Evolutionary conservation across 2,113 vertebrate genomes (phyloP), one percentile per base, ranked within the genome.

Genomic region (Sinocyclocheilus rhinocerous): DNA sequence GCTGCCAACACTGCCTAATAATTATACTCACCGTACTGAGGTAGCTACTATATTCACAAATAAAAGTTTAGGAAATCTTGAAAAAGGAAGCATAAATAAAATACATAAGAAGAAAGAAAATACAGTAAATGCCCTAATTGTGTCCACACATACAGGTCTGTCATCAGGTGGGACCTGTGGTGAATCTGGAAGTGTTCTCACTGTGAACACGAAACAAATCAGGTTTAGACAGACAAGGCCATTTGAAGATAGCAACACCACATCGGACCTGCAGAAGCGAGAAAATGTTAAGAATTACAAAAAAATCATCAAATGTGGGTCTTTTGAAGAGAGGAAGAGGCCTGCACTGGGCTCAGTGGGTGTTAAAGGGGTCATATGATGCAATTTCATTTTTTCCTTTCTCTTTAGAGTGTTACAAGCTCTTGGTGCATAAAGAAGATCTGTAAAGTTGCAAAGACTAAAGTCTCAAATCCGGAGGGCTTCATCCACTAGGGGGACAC

Each of bases 1-100:
- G 91, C 91, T 5, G 91, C 89, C 0, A 92, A 86, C 4, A 90
- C 75, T 22, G 90, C 89, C 16, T 70, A 63, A 86, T 91, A 92
- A 45, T 78, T 84, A 78, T 90, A 89, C 92, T 92, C 0, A 52
- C 16, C 9, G 18, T 3, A 4, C 61, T 57, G 65, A 83, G 33
- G 61, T 82, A 33, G 29, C 29, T 33, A 57, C 72, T 81, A 63
- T 11, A 81, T 69, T n/a, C 4, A 50, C 1, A 59, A 29, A 65
- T 29, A 39, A 20, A 42, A 20, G 6, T 12, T 26, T 61, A 15
- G 45, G 83, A 29, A 69, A 33, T 15, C 2, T 3, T 2, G 13
- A 67, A 67, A 63, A 22, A 63, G 29, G 29, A 33, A 33, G 29
- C 3, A 33, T 33, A 33, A 33, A 33, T n/a, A 63, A n/a, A 50